Evolutionary conservation across 2,113 vertebrate genomes (phyloP), one percentile per base, ranked within the genome.

Genomic region (Sebastes fasciatus): DNA sequence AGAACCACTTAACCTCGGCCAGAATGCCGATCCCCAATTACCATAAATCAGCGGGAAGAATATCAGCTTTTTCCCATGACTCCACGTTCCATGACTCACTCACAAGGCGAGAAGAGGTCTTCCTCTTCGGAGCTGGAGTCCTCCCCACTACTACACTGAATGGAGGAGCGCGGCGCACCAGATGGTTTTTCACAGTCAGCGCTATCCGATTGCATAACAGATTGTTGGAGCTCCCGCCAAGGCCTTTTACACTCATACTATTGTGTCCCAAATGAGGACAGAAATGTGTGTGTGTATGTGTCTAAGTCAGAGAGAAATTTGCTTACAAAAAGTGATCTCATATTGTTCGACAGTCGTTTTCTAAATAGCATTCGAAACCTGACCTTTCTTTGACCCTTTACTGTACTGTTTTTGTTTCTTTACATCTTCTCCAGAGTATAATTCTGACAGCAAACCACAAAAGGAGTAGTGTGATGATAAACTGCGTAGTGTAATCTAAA

Each of bases 181-280:
- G 87, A 90, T 90, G 91, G 49, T 54, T 85, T 52, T 88, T 87
- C 86, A 49, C 80, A 88, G 87, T 80, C 84, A 42, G 79, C 61
- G 16, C 80, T 54, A 81, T 89, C 74, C 63, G 49, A 87, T 93
- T 95, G 79, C 91, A 89, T 87, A 91, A 93, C 80, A 86, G 58
- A 69, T 61, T 62, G 43, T 63, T 48, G 63, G 42, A 83, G 55
- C 54, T 81, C 51, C 60, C 1, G 58, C 83, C 82, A 79, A 85
- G n/a, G 67, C 60, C 13, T 74, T 76, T 82, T 86, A 71, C 55
- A 71, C 76, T 87, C 46, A n/a, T 72, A 70, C 62, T 63, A 65
- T 79, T 79, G 77, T 74, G n/a, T 79, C 61, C 83, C 74, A 57
- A 83, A 82, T 73, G 75, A 67, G 46, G 34, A 46, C 51, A 49